Evolutionary conservation across 1,140 invertebrate genomes (phyloP).

Genomic region (Drosophila insularis): DNA sequence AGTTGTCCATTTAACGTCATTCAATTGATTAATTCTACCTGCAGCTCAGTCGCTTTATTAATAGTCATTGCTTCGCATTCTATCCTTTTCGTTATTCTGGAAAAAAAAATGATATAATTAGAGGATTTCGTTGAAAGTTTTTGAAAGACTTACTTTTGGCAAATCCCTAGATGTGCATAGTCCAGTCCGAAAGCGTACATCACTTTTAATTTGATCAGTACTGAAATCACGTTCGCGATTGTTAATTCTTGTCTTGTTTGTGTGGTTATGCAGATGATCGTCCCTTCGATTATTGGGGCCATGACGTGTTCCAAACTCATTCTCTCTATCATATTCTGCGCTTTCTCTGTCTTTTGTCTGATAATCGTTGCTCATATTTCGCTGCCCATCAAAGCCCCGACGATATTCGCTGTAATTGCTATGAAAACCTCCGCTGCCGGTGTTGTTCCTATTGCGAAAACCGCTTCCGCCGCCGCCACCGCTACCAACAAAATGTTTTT

Average conservation of each 20-base stretch:
- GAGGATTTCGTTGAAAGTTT: no score
- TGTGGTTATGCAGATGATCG: slow-evolving; percentile 60
- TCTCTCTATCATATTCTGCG: slow-evolving; percentile 69
- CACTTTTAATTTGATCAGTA: slow-evolving; percentile 64
- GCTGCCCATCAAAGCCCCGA: slow-evolving; percentile 59
- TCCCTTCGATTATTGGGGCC: slow-evolving; percentile 62
- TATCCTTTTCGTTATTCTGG: slow-evolving; percentile 68
- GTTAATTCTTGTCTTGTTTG: slow-evolving; percentile 54
- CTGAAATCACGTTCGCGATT: slow-evolving; percentile 64
- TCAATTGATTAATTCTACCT: slow-evolving; percentile 49
- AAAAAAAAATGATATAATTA: background rate
- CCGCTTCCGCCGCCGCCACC: slow-evolving; percentile 55
- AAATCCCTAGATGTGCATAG: slow-evolving; percentile 60
- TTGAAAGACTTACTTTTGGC: slow-evolving; percentile 55
- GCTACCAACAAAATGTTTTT: slow-evolving; percentile 62
- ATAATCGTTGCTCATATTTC: slow-evolving; percentile 46
- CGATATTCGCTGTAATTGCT: slow-evolving; percentile 68
- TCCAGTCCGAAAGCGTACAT: slow-evolving; percentile 58
- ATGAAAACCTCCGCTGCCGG: slow-evolving; percentile 43
- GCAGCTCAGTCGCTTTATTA: slow-evolving; percentile 60
- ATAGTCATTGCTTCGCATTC: slow-evolving; percentile 73
- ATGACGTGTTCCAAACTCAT: slow-evolving; percentile 65
- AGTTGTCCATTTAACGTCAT: slow-evolving; percentile 52
- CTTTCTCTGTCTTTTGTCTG: slow-evolving; percentile 64
- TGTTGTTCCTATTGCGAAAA: slow-evolving; percentile 62